Base-by-base conservation (phyloP, 2,797 vertebrate species). In the Brotula barbata region DNA sequence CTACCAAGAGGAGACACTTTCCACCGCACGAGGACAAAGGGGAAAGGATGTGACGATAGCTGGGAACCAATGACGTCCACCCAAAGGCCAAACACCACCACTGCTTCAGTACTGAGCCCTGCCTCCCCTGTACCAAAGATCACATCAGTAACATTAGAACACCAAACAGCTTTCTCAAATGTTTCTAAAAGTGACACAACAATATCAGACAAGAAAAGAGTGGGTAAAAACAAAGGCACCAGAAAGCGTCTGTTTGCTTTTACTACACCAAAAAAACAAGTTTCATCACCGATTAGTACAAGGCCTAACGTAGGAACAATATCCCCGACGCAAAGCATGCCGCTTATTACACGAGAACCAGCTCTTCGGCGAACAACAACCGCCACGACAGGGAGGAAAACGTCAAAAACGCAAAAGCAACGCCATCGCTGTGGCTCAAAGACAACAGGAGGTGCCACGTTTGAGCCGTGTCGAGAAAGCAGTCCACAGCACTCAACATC, bases 1-100 rank as follows among this genome's bases (percentile, higher is more conserved):
- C 52, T 60, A 58, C 41, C 57, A 6, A 83, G 64, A 69, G 80
- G 69, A 68, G 80, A 85, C 45, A 66, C 52, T 6, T 80, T 80
- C 55, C 20, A 68, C 43, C 23, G 12, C 53, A 65, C 8, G 36
- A 41, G 20, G 46, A 77, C 3, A 25, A 83, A 71, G 15, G 65
- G 44, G 5, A 80, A 68, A 49, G 47, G 48, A 56, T 85, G 76
- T 59, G 73, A 66, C 64, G 78, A 19, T 65, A 56, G 7, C 12
- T 40, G 14, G 8, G 83, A 62, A 63, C 17, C 34, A 42, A 58
- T 25, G 17, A 33, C 61, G 56, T 34, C 72, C 8, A 33, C 48
- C 33, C 51, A 58, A 54, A 39, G 19, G 17, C 13, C 55, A 31
- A 28, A 44, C 4, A 61, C 36, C 2, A 47, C 68, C 7, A 41